Evolutionary conservation across 2,888 invertebrate species (phyloP).

Genomic region (Ormia ochracea): DNA sequence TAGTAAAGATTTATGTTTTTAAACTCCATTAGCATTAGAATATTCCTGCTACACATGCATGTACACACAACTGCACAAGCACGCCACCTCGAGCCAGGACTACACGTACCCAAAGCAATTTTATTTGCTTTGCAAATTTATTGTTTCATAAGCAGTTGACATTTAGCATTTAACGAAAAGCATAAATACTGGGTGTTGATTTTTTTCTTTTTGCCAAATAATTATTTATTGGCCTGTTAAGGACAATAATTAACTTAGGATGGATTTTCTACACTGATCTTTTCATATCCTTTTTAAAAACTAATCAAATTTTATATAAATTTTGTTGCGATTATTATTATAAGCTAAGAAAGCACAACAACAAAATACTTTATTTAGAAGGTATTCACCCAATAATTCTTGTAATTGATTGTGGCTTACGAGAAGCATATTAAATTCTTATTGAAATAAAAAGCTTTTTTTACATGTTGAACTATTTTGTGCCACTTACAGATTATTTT

Average conservation of each 20-base stretch:
- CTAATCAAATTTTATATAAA: slow-evolving; percentile 19
- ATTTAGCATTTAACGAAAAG: slow-evolving; percentile 33
- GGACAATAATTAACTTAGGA: slow-evolving; percentile 22
- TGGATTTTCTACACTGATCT: not conserved
- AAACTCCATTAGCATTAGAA: slow-evolving; percentile 28
- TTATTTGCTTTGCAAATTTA: slow-evolving; percentile 31
- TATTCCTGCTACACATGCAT: not conserved
- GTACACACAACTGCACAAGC: not conserved
- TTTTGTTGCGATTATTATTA: too few species aligned
- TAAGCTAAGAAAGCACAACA: too few species aligned
- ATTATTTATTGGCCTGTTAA: slow-evolving; percentile 48
- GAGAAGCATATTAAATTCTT: too few species aligned
- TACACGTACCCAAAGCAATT: not conserved
- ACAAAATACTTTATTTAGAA: too few species aligned
- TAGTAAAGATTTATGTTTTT: slow-evolving; percentile 42
- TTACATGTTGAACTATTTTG: too few species aligned
- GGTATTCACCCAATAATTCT: too few species aligned
- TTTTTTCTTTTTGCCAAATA: not conserved
- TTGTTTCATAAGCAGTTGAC: slow-evolving; percentile 34
- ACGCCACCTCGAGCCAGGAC: not conserved
- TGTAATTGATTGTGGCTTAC: too few species aligned
- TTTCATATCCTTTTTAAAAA: not conserved
- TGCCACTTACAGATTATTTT: too few species aligned
- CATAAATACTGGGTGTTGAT: slow-evolving; percentile 40
- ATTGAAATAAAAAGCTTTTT: too few species aligned